Conservation (phyloP, 2,113 vertebrate genomes). For the Thryonomys swinderianus region DNA sequence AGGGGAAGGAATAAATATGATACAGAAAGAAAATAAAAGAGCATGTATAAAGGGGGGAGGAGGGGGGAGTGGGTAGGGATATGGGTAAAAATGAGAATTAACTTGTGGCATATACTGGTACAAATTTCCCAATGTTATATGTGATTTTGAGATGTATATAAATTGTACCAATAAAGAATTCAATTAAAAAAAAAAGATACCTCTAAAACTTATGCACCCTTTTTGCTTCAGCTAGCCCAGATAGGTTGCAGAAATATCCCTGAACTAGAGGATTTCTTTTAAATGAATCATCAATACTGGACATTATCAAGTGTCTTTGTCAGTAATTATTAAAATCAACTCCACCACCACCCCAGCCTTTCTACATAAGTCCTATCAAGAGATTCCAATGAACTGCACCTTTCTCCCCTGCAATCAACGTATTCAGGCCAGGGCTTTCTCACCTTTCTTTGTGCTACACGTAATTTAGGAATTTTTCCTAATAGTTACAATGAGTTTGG, state of each 20-base stretch:
- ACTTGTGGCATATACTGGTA: too few relatives aligned
- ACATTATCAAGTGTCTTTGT: not conserved
- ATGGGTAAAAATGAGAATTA: too few relatives aligned
- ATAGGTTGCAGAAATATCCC: not conserved
- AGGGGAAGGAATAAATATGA: too few relatives aligned
- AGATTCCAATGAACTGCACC: not conserved
- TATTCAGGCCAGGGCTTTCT: not conserved
- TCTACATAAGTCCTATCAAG: not conserved
- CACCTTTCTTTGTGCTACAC: not conserved
- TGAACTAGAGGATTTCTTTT: not conserved
- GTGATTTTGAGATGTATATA: too few relatives aligned
- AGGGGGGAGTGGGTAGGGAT: too few relatives aligned
- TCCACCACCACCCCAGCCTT: not conserved
- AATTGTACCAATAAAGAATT: too few relatives aligned
- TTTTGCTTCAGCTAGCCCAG: not conserved
- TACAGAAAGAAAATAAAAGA: too few relatives aligned
- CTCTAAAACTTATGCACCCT: not conserved
- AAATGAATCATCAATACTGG: not conserved
- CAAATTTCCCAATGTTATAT: too few relatives aligned
- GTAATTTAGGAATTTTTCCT: not conserved
- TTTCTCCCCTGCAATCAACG: not conserved
- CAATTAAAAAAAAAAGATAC: too few relatives aligned
- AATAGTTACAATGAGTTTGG: not conserved
- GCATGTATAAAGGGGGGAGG: too few relatives aligned
- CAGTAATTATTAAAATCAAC: slow-evolving; percentile 17